phyloP scores from a whole-genome alignment of 2,888 invertebrate genomes.

The Lysandra bellargus region DNA sequence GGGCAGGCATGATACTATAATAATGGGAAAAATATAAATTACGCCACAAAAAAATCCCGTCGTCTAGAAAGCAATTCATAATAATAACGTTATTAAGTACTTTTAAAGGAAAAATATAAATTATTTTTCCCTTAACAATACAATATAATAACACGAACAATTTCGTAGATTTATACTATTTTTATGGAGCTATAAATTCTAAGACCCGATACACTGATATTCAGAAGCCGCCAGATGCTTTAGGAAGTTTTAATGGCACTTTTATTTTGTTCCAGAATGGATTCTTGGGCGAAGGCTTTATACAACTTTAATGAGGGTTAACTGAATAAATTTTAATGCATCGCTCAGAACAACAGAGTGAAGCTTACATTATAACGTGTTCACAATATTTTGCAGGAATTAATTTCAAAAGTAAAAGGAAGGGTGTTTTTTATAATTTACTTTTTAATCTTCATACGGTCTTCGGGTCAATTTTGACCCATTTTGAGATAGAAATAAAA shows the following conservation, averaged over 20 bases:
- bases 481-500: no score
- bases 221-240: neutral
- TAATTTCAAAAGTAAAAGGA: no score
- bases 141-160: neutral
- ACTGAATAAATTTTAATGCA: constrained; percentile 10
- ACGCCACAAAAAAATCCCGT: neutral
- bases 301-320: neutral
- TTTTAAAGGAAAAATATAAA: neutral
- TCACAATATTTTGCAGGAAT: neutral
- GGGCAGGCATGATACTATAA: neutral
- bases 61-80: neutral
- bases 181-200: constrained; percentile 13
- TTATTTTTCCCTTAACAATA: no score
- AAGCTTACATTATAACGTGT: neutral
- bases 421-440: no score
- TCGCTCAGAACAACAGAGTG: constrained; percentile 5
- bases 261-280: neutral
- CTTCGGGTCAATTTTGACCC: no score
- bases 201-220: neutral
- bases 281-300: neutral
- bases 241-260: neutral
- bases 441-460: no score
- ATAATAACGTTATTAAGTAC: neutral
- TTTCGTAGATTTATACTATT: neutral
- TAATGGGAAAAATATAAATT: constrained; percentile 9